Conservation (phyloP, 2,113 vertebrate genomes). For the Mesembrinibis cayennensis region DNA sequence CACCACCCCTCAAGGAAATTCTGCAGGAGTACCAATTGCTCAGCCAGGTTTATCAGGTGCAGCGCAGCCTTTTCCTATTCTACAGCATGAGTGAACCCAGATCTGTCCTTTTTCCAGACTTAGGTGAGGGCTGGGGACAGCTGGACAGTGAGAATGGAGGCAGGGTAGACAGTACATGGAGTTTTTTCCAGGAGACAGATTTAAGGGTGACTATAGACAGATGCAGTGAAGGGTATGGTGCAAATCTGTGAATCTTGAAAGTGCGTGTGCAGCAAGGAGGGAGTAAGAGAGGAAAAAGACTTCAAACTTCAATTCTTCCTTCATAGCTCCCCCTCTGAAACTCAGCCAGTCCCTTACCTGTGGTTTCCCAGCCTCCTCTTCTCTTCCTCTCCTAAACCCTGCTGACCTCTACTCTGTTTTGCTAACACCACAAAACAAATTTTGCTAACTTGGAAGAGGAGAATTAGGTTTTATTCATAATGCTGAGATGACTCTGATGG, state of each 20-base stretch:
- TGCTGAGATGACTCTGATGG: neutral
- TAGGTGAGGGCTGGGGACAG: neutral
- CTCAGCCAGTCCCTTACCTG: neutral
- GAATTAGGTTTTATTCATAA: neutral
- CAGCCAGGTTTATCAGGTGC: neutral
- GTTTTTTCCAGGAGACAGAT: neutral
- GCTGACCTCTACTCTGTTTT: neutral
- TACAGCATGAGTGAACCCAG: neutral
- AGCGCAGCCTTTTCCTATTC: neutral
- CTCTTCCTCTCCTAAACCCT: neutral
- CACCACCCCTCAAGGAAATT: neutral
- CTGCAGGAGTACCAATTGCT: neutral
- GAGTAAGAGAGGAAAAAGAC: neutral
- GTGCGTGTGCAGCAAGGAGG: neutral
- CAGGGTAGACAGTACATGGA: neutral
- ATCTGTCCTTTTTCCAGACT: neutral
- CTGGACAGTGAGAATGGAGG: neutral
- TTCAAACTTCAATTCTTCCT: neutral
- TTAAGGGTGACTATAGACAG: neutral
- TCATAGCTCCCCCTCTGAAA: neutral
- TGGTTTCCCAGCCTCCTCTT: neutral
- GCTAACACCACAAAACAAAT: neutral
- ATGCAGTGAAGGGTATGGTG: neutral
- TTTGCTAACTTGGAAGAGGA: neutral
- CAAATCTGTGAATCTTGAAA: neutral